Conservation (phyloP, 1,140 invertebrate genomes). For the Drosophila tani region DNA sequence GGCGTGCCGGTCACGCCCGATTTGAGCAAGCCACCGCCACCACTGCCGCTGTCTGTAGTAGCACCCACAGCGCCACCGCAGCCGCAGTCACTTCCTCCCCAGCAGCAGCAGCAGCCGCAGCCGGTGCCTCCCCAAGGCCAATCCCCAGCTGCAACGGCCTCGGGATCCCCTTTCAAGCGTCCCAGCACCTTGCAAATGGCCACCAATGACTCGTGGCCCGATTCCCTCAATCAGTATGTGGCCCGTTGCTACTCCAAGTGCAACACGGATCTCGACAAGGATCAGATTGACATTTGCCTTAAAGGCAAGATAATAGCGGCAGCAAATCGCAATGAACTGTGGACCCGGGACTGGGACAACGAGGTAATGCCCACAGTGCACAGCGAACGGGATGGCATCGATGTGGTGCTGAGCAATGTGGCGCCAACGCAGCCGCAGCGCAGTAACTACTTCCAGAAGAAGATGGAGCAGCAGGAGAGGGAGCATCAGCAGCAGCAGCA, state of each 20-base stretch:
- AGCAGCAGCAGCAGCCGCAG: slow-evolving; percentile 7
- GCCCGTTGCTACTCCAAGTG: slow-evolving; percentile 96
- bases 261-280: slow-evolving; percentile 93
- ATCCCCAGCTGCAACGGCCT: too few relatives aligned
- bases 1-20: slow-evolving; percentile 63
- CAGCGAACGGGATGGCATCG: slow-evolving; percentile 90
- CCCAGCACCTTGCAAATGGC: slow-evolving; percentile 83
- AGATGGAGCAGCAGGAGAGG: slow-evolving; percentile 59
- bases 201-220: slow-evolving; percentile 89
- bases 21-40: slow-evolving; percentile 71
- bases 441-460: slow-evolving; percentile 71
- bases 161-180: slow-evolving; percentile 57
- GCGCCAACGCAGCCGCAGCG: slow-evolving; percentile 56
- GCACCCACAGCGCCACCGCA: slow-evolving; percentile 12
- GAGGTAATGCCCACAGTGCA: slow-evolving; percentile 95
- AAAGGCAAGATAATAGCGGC: slow-evolving; percentile 96
- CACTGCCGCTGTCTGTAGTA: slow-evolving; percentile 48
- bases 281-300: slow-evolving; percentile 96
- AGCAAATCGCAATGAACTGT: slow-evolving; percentile 93
- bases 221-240: slow-evolving; percentile 93
- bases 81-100: slow-evolving; percentile 10
- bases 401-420: slow-evolving; percentile 67
- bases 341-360: slow-evolving; percentile 95
- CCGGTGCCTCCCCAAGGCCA: slow-evolving; percentile 16
- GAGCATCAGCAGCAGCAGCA: slow-evolving; percentile 23